A percentile compares a stretch with the other conserved stretches of the same genome.
phyloP scores from a whole-genome alignment of 2,113 vertebrate genomes.

The Varanus salvator region DNA sequence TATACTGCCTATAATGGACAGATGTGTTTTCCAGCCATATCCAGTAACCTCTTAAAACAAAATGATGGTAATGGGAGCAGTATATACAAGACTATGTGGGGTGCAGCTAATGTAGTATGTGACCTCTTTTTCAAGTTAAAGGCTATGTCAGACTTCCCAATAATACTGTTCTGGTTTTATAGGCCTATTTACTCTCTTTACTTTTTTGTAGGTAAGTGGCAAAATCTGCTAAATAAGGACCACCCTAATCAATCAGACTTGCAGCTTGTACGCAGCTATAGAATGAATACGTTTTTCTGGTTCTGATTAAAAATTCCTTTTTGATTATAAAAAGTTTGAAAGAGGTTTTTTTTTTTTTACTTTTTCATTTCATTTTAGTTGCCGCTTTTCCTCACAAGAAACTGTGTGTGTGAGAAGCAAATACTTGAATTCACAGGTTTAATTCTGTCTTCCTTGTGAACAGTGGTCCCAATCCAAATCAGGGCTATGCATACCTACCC shows the following conservation, averaged over 20 bases:
- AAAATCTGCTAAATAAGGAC: background rate
- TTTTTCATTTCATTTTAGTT: background rate
- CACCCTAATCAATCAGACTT: background rate
- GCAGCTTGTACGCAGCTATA: background rate
- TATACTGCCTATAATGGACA: slow-evolving; percentile 68
- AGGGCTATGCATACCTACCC: no score
- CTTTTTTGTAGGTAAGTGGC: background rate
- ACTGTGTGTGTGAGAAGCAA: no score
- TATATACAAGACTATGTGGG: background rate
- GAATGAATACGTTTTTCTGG: background rate
- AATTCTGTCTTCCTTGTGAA: no score
- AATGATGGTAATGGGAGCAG: slow-evolving; percentile 50
- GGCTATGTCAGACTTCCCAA: background rate
- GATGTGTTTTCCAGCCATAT: slow-evolving; percentile 57
- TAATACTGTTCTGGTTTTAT: slow-evolving; percentile 29
- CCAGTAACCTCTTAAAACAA: slow-evolving; percentile 65
- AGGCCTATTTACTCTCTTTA: slow-evolving; percentile 3
- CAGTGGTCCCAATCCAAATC: no score
- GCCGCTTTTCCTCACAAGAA: background rate
- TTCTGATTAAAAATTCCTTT: background rate
- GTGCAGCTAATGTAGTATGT: slow-evolving; percentile 63
- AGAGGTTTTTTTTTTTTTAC: background rate
- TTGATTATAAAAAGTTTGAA: background rate
- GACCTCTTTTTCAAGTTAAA: slow-evolving; percentile 54
- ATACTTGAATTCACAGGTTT: no score